These are phyloP conservation scores for Sitta europaea DNA, from an alignment of 2,113 vertebrate species.

Conservation along the genomic window DNA sequence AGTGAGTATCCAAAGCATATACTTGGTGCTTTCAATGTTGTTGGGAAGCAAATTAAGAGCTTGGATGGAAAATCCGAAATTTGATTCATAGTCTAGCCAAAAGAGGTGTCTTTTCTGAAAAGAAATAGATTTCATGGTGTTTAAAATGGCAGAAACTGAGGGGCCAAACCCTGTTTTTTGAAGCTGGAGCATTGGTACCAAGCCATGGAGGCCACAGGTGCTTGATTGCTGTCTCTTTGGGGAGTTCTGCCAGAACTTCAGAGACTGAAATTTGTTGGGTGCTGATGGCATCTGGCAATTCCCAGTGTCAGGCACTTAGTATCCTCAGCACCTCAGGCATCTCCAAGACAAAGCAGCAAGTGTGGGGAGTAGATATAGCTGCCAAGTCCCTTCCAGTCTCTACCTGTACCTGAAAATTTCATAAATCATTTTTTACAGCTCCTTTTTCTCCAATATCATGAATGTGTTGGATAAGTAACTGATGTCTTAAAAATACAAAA, in stretches of 20 bases:
- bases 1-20: neutral
- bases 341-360: neutral
- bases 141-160: neutral
- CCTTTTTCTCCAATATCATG: neutral
- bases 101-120: neutral
- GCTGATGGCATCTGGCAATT: fast-evolving
- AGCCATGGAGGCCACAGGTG: neutral
- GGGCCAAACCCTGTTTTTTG: neutral
- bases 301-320: neutral
- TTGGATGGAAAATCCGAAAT: neutral
- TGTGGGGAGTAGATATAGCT: neutral
- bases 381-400: neutral
- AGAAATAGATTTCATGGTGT: neutral
- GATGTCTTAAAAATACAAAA: neutral
- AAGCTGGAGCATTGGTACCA: neutral
- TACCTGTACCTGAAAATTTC: neutral
- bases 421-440: neutral
- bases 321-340: neutral
- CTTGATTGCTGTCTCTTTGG: neutral
- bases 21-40: neutral
- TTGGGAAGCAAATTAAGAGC: neutral
- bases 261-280: neutral
- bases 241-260: neutral
- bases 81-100: neutral
- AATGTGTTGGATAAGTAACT: neutral